phyloP scores from a whole-genome alignment of 2,888 invertebrate species.

The Theodoxus fluviatilis region DNA sequence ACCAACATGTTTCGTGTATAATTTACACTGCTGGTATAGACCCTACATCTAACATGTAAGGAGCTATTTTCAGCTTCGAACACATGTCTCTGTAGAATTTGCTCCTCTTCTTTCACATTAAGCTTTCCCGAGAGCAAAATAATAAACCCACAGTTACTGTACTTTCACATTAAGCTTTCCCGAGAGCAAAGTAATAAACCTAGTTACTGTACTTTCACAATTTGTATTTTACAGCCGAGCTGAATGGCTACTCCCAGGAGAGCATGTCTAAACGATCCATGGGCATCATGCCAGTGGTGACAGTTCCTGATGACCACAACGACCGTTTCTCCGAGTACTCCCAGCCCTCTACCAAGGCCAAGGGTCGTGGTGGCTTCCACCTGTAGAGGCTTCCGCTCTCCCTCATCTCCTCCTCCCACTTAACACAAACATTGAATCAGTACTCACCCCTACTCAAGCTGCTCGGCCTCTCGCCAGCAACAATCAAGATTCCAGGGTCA shows the following conservation, averaged over 20 bases:
- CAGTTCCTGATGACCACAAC: constrained; percentile 38
- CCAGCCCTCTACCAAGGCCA: constrained; percentile 36
- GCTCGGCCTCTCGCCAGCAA: neutral
- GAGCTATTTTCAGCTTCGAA: too few species aligned
- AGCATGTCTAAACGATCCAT: constrained; percentile 52
- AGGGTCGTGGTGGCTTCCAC: constrained; percentile 43
- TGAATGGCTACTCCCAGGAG: constrained; percentile 53
- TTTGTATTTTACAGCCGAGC: constrained; percentile 48
- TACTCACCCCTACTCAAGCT: neutral
- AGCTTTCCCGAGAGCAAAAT: too few species aligned
- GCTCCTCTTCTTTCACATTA: too few species aligned
- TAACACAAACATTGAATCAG: neutral
- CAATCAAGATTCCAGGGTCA: neutral
- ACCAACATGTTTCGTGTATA: too few species aligned
- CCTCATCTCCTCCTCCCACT: neutral
- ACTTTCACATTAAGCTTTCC: too few species aligned
- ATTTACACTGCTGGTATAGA: too few species aligned
- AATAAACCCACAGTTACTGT: too few species aligned
- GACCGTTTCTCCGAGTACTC: constrained; percentile 51
- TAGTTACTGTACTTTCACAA: neutral
- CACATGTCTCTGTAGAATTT: too few species aligned
- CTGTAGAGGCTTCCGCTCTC: constrained; percentile 32
- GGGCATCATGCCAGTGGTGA: constrained; percentile 51
- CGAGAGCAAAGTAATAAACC: too few species aligned
- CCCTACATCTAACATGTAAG: too few species aligned